Base-by-base conservation (phyloP, 2,797 vertebrate species). In the Lateolabrax maculatus region DNA sequence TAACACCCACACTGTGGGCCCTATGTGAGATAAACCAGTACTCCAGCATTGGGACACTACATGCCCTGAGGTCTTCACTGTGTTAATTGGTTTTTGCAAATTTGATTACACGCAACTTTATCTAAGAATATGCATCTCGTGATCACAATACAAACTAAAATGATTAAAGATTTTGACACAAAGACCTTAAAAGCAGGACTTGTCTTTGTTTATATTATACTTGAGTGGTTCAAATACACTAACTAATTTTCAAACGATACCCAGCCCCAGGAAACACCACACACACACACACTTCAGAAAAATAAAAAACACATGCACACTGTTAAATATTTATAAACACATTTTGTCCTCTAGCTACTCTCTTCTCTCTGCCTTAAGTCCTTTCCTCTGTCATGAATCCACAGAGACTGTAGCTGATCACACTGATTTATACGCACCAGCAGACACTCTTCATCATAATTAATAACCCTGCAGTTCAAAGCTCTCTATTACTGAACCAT, bases 401-500 rank as follows among this genome's bases (percentile, higher is more conserved):
- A 41, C 63, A 19, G 83, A 82, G 80, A 83, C 85, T 83, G 85
- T 80, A 81, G 84, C 81, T 84, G 85, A 89, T 90, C 87, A 84
- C 77, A 79, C 77, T 81, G 88, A 85, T 87, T 89, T 78, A 87
- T 71, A 86, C 61, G 56, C 84, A 85, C 83, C 81, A 85, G 70
- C 79, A 89, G 52, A 86, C 87, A 79, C 84, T 80, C 88, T 68
- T 90, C 84, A 85, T 89, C 88, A 81, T 86, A 91, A 91, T 90
- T 86, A 91, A 89, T 89, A 90, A 92, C 83, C 80, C 84, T 82
- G 88, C 82, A 88, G 87, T 89, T 93, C 89, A 91, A 90, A 88
- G 87, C 89, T 80, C 77, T 90, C 77, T 78, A 77, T 84, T 87
- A 83, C 84, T 75, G 81, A 88, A 82, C 73, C 87, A 74, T 80